Conservation (phyloP, 2,113 vertebrate species). For the Atrichornis clamosus region DNA sequence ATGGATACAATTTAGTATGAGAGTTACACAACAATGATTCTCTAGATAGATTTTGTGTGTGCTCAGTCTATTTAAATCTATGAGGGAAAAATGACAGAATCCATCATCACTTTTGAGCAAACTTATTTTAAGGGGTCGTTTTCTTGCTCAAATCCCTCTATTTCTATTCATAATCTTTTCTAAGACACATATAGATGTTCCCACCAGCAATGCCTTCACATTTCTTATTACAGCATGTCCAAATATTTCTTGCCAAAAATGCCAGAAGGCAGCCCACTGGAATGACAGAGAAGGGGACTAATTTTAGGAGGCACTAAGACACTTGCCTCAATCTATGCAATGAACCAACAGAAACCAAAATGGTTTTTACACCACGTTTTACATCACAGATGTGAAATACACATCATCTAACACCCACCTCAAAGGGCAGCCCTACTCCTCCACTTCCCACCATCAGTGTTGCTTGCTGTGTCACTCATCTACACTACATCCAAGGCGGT, state of each 20-base stretch:
- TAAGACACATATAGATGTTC: slow-evolving; percentile 27
- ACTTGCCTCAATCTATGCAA: not conserved
- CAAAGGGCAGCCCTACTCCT: not conserved
- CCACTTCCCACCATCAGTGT: not conserved
- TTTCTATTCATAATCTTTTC: slow-evolving; percentile 11
- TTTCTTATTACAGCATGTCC: not conserved
- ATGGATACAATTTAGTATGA: not conserved
- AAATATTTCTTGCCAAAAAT: slow-evolving; percentile 44
- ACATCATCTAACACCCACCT: not conserved
- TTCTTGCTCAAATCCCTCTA: not conserved
- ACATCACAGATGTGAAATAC: not conserved
- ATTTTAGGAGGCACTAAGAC: slow-evolving; percentile 5
- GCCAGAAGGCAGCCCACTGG: slow-evolving; percentile 27
- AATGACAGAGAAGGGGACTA: not conserved
- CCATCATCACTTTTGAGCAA: not conserved
- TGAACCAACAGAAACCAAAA: not conserved
- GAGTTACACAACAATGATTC: not conserved
- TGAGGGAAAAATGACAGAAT: not conserved
- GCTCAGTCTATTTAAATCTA: not conserved
- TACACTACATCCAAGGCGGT: not conserved
- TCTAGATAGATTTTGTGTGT: not conserved
- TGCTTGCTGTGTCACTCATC: not conserved
- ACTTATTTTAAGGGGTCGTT: not conserved
- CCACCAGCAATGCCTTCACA: not conserved
- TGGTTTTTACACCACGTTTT: not conserved